Percentiles rank a stretch among this genome's conserved stretches.
phyloP scores from a whole-genome alignment of 2,113 vertebrate species.

The Edolisoma coerulescens region DNA sequence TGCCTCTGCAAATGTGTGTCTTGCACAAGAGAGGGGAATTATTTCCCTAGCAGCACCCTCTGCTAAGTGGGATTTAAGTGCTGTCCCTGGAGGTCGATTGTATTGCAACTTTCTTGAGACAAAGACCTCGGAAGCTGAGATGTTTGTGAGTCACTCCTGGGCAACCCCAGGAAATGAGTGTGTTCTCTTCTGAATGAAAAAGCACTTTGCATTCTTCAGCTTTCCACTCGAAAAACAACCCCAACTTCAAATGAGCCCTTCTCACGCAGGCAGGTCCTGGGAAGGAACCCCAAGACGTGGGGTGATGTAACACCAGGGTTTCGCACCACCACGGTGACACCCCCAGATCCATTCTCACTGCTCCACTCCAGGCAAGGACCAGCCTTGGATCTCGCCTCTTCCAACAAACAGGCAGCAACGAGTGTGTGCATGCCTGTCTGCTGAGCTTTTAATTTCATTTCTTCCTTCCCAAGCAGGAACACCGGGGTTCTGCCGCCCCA shows the following conservation, averaged over 20 bases:
- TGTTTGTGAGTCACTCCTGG: not conserved
- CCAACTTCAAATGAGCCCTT: not conserved
- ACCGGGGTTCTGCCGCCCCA: fast-evolving
- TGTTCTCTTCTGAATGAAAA: not conserved
- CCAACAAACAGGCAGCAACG: not conserved
- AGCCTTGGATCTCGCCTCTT: not conserved
- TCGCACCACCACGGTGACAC: not conserved
- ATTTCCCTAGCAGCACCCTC: not conserved
- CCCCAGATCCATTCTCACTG: not conserved
- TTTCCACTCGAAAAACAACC: not conserved
- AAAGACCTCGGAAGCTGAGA: not conserved
- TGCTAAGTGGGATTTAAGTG: not conserved
- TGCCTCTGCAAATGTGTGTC: not conserved
- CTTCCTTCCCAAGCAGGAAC: not conserved
- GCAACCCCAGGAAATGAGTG: not conserved
- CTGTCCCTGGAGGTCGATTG: not conserved
- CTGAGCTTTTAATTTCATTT: not conserved
- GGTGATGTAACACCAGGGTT: not conserved
- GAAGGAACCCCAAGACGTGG: not conserved
- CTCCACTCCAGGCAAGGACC: not conserved
- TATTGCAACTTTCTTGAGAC: not conserved
- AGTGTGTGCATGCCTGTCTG: not conserved
- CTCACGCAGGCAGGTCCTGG: fast-evolving
- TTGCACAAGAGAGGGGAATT: not conserved
- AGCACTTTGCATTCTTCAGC: not conserved